Evolutionary conservation across 1,140 invertebrate genomes (phyloP), one percentile per base, ranked within the genome.

Genomic region (Leptinotarsa texana): DNA sequence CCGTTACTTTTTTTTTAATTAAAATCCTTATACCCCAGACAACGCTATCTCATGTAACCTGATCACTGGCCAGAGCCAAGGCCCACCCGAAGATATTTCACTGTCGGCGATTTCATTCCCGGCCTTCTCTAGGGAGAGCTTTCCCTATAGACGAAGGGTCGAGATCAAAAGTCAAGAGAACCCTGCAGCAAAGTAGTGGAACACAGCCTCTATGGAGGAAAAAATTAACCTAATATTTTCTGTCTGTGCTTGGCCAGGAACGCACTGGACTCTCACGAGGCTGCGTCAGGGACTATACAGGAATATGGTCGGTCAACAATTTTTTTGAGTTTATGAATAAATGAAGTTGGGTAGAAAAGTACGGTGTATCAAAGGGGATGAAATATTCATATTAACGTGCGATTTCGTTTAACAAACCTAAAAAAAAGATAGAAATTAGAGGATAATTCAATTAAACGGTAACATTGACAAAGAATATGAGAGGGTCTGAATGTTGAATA

Each of bases 21-120:
- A 57, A 57, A 57, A 57, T 57, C 51, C 51, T 57, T n/a, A 57
- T 57, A 57, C 51, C 51, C 51, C 51, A 57, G 51, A 18, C 51
- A 17, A 57, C 51, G 51, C 51, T 57, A 57, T 57, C 51, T 57
- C 15, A 57, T 18, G 51, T 18, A 57, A 57, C n/a, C n/a, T 57
- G 51, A 57, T 57, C 51, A 42, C 6, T 57, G 51, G 51, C n/a
- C 51, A 57, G 51, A n/a, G 17, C n/a, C 15, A 57, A 18, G 51
- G n/a, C 51, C 51, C 51, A 18, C 51, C 51, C 51, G 51, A 57
- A 57, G 51, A 57, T 57, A 57, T 57, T 57, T 57, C 51, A 57
- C 51, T 57, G 51, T 57, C 51, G 15, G 51, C 51, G 51, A 57
- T 57, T 57, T 57, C 17, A 57, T 57, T 57, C 51, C 15, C 15